Evolutionary conservation across 2,113 vertebrate species (phyloP), one percentile per base, ranked within the genome.

Genomic region (Podiceps cristatus): DNA sequence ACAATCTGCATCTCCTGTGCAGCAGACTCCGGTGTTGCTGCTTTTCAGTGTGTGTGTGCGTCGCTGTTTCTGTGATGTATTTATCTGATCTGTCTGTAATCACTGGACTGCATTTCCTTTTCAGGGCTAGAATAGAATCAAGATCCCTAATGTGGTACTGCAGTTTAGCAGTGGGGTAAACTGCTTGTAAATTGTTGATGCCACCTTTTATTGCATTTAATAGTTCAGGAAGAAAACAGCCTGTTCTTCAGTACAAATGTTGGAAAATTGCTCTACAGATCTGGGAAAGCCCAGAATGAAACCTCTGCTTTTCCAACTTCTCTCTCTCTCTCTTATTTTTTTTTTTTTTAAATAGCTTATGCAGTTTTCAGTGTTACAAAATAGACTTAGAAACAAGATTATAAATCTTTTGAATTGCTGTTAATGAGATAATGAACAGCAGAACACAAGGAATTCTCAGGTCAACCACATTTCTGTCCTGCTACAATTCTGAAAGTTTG

Each of bases 11-110:
- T 66, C 69, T 88, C 23, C 49, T 33, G 27, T 13, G 29, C 0
- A 0, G 9, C 76, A 22, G 27, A n/a, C 40, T 64, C 25, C 0
- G 0, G 25, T 11, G 29, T 4, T 55, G 71, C 25, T 45, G 53
- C 56, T 68, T 89, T 62, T 76, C 49, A 90, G 56, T 1, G 14
- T 55, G 29, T 0, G 2, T 25, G 53, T 0, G 2, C 50, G 4
- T 75, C 0, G 0, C 35, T 66, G 49, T 64, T 78, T 44, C 56
- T 2, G 2, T 33, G 18, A 20, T 44, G 50, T 63, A 8, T 35
- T 91, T 56, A 25, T 11, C 73, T 81, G 66, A 47, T 77, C 76
- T 89, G 64, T 37, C 73, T 66, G 0, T 45, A 66, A 44, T 44
- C 42, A 9, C 53, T 45, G 45, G 69, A 31, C 49, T 86, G n/a